Percentiles rank a stretch among this genome's conserved stretches.
Conservation (phyloP, 2,113 vertebrate species). For the Gobiocypris rarus region DNA sequence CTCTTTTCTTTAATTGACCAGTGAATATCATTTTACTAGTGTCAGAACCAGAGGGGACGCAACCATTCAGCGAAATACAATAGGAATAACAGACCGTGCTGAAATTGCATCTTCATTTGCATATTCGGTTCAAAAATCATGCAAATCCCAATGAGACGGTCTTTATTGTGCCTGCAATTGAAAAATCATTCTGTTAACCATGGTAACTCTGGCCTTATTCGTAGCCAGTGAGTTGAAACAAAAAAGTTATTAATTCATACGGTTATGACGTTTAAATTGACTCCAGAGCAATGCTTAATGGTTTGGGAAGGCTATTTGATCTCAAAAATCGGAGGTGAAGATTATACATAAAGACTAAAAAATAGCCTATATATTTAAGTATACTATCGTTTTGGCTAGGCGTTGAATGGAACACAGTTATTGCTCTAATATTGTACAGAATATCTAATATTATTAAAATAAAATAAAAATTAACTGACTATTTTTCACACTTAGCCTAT, state of each 20-base stretch:
- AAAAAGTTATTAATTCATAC: constrained; percentile 72
- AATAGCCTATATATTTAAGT: neutral
- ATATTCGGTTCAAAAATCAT: constrained; percentile 75
- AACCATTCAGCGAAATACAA: constrained; percentile 74
- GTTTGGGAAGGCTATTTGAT: neutral
- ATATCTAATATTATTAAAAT: too few relatives aligned
- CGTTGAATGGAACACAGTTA: neutral
- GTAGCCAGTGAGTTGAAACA: constrained; percentile 73
- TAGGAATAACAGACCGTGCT: constrained; percentile 77
- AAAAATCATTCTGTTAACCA: constrained; percentile 78
- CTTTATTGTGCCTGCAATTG: constrained; percentile 76
- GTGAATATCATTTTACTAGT: constrained; percentile 79
- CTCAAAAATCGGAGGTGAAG: neutral
- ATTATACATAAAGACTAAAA: neutral
- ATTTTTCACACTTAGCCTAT: too few relatives aligned
- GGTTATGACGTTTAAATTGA: constrained; percentile 62
- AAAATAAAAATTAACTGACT: too few relatives aligned
- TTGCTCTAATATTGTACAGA: neutral
- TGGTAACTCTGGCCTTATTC: constrained; percentile 71
- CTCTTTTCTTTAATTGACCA: constrained; percentile 72
- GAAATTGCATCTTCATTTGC: constrained; percentile 81
- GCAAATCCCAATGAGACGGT: constrained; percentile 81
- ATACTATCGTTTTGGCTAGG: neutral
- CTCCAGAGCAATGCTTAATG: constrained; percentile 55
- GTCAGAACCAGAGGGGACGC: constrained; percentile 71